phyloP scores from a whole-genome alignment of 1,140 invertebrate species.

The Psilanteris sp. region DNA sequence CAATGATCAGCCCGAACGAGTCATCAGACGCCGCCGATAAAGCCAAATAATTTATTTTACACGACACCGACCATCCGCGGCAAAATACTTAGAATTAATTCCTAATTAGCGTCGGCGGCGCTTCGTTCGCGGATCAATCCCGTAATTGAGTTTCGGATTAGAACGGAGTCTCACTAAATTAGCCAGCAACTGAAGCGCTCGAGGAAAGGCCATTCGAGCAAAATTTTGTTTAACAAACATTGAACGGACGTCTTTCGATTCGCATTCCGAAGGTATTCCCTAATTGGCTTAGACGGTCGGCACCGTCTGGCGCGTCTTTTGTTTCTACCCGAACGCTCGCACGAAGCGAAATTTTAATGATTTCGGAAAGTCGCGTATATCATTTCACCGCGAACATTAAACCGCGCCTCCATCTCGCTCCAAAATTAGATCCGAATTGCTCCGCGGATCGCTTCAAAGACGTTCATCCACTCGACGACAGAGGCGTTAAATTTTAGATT shows the following conservation, averaged over 20 bases:
- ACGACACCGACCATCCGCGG: neutral
- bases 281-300: constrained; percentile 21
- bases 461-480: constrained; percentile 33
- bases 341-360: too few relatives aligned
- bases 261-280: constrained; percentile 9
- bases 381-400: constrained; percentile 11
- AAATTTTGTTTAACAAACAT: too few relatives aligned
- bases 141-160: constrained; percentile 4
- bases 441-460: constrained; percentile 7
- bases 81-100: constrained; percentile 4
- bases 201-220: constrained; percentile 3
- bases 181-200: neutral
- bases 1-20: neutral
- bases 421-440: constrained; percentile 19
- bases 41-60: neutral
- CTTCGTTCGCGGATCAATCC: constrained; percentile 7
- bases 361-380: too few relatives aligned
- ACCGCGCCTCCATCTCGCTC: neutral
- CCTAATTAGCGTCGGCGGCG: constrained; percentile 1
- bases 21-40: constrained; percentile 9
- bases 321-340: too few relatives aligned
- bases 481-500: constrained; percentile 38
- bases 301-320: too few relatives aligned
- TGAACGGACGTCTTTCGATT: constrained; percentile 5
- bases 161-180: neutral